A percentile compares a stretch with the other conserved stretches of the same genome.
Evolutionary conservation across 2,113 vertebrate species (phyloP).

Genomic region (Pithys albifrons): DNA sequence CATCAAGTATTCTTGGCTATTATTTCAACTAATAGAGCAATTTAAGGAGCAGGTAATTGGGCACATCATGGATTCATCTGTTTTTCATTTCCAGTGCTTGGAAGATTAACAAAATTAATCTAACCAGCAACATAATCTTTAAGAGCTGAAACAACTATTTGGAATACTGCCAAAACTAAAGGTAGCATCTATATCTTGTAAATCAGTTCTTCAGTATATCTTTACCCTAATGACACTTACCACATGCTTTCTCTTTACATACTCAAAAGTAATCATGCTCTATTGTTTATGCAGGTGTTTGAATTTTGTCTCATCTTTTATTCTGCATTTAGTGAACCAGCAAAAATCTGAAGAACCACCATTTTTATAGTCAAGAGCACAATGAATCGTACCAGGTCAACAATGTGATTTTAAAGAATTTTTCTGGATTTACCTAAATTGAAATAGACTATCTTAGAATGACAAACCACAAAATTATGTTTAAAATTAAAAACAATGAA

Average conservation of each 20-base stretch:
- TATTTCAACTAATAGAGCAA: conserved; percentile 31
- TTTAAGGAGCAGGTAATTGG: conserved; percentile 20
- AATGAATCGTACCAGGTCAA: not conserved
- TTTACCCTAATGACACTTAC: not conserved
- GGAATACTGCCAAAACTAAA: not conserved
- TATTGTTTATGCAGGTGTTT: not conserved
- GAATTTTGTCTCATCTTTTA: not conserved
- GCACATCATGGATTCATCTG: conserved; percentile 8
- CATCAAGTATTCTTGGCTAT: not conserved
- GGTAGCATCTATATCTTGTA: not conserved
- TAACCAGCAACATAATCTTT: conserved; percentile 2
- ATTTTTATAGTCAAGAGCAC: not conserved
- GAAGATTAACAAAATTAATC: conserved; percentile 28
- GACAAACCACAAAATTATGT: not conserved
- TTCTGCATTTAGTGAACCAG: not conserved
- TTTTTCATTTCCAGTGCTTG: conserved; percentile 8
- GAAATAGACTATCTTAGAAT: not conserved
- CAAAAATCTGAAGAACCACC: not conserved
- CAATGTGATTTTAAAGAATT: not conserved
- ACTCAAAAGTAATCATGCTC: not conserved
- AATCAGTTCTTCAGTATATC: not conserved
- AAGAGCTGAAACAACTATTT: not conserved
- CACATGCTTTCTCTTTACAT: not conserved
- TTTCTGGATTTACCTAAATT: not conserved
- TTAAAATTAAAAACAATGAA: not conserved